Base-by-base conservation (phyloP, 2,113 vertebrate genomes). In the Ancistrus triradiatus region DNA sequence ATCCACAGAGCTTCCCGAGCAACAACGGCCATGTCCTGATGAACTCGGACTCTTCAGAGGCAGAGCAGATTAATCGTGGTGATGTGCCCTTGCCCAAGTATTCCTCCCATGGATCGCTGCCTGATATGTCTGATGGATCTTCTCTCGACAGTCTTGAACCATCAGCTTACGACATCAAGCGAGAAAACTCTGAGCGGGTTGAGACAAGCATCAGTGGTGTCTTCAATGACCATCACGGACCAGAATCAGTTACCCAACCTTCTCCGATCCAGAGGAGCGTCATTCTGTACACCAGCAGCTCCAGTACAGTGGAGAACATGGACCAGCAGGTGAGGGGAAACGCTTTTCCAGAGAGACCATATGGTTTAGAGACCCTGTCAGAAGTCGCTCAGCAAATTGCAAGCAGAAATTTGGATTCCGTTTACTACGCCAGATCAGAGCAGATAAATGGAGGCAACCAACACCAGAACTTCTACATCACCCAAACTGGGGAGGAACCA, bases 11-110 rank as follows among this genome's bases (percentile, higher is more conserved):
- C 70, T 80, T 83, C 73, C 86, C 80, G 2, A 86, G 84, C 75
- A 86, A 83, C 18, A 75, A 83, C 4, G 87, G 86, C 61, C 86
- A 86, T 59, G 76, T 84, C 38, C 82, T 88, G 81, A 83, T 87
- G 73, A 90, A 88, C 43, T 89, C 88, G 0, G 91, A 92, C 76
- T 91, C 90, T 0, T 91, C 89, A 1, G 91, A 92, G 76, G 76
- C 89, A 0, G 90, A 91, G 28, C 87, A 88, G 72, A 81, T 85
- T 0, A 72, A 75, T 46, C 82, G 61, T 0, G 79, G 85, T 0
- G 84, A 89, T 3, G 46, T 56, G 3, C 22, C 63, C 0, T 79
- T 87, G 27, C 82, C 80, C 64, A 88, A 84, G 55, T 90, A 87
- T 62, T 90, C 90, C 0, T 86, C 88, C 0, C 78, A 79, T 2